These are phyloP conservation scores for Crenichthys baileyi DNA, from an alignment of 2,797 vertebrate genomes.

Conservation along the genomic window DNA sequence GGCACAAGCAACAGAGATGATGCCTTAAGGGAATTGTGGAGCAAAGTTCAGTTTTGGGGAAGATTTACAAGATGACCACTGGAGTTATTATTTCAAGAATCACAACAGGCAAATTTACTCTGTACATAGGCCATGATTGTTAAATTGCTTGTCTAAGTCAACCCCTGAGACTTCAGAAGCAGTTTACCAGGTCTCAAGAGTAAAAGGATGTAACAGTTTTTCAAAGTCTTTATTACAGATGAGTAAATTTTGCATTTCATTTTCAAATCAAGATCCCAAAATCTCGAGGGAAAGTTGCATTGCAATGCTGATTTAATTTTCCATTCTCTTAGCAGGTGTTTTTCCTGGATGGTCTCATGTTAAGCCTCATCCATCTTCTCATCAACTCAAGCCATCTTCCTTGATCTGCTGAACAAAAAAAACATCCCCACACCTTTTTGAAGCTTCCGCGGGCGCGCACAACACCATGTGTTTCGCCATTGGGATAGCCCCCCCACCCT, in stretches of 20 bases:
- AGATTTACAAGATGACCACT: not conserved
- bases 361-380: not conserved
- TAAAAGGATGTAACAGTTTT: not conserved
- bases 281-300: not conserved
- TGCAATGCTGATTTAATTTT: not conserved
- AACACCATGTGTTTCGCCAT: not conserved
- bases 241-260: not conserved
- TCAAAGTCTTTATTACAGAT: not conserved
- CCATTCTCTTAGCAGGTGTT: not conserved
- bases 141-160: not conserved
- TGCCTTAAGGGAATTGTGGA: not conserved
- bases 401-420: not conserved
- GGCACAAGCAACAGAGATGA: not conserved
- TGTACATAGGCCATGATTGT: not conserved
- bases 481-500: too few relatives aligned
- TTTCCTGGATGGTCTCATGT: not conserved
- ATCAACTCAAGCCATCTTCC: not conserved
- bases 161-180: not conserved
- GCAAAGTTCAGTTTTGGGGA: not conserved
- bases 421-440: not conserved
- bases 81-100: not conserved
- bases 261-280: not conserved
- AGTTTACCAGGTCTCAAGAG: not conserved
- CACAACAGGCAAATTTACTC: not conserved
- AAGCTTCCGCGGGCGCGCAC: not conserved